Evolutionary conservation across 2,797 vertebrate species (phyloP).

Genomic region (Sebastes alutus): DNA sequence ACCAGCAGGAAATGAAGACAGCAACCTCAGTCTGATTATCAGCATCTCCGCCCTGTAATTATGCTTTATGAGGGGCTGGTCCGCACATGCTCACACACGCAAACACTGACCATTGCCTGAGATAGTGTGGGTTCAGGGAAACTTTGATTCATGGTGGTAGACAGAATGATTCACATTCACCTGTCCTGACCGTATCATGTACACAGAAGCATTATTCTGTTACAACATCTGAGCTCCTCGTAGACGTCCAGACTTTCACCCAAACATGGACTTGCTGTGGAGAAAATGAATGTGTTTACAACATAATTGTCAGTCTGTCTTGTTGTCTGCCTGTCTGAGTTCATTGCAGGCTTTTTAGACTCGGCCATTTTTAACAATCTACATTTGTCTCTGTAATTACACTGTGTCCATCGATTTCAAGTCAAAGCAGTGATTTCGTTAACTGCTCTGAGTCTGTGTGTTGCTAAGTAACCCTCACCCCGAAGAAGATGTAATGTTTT

Average conservation of each 20-base stretch:
- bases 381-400: constrained; percentile 48
- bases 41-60: constrained; percentile 34
- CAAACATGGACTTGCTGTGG: background rate
- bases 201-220: background rate
- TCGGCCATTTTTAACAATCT: constrained; percentile 11
- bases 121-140: background rate
- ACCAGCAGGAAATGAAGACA: constrained; percentile 62
- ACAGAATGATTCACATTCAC: constrained; percentile 3
- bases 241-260: background rate
- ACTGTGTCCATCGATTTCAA: constrained; percentile 35
- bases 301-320: constrained; percentile 12
- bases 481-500: background rate
- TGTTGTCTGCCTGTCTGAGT: background rate
- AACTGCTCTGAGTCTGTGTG: constrained; percentile 11
- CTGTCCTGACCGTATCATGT: background rate
- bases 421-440: constrained; percentile 42
- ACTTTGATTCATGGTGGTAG: background rate
- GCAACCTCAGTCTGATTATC: constrained; percentile 25
- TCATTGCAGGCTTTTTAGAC: constrained; percentile 5
- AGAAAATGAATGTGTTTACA: constrained; percentile 3
- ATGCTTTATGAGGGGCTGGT: constrained; percentile 43
- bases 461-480: constrained; percentile 25
- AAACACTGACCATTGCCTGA: background rate
- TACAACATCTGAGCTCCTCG: background rate
- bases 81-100: constrained; percentile 32